A percentile compares a stretch with the other conserved stretches of the same genome.
Conservation (phyloP, 2,113 vertebrate species). For the Vanacampus margaritifer region DNA sequence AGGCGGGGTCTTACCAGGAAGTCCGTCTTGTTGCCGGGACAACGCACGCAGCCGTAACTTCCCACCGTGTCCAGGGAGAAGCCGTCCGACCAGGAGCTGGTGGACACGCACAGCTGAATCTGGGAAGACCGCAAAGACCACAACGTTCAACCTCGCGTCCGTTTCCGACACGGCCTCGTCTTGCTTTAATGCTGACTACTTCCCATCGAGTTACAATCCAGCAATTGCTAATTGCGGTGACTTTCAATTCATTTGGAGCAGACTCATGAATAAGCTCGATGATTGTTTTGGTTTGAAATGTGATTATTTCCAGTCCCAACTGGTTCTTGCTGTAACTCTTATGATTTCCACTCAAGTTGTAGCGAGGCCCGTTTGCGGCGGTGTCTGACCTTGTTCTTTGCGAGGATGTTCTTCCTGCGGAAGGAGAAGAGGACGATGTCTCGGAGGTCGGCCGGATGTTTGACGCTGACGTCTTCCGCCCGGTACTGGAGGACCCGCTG, state of each 20-base stretch:
- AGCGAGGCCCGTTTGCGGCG: neutral
- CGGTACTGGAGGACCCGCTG: constrained; percentile 88
- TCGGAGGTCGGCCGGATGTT: constrained; percentile 87
- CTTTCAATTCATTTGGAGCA: too few relatives aligned
- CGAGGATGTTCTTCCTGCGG: constrained; percentile 91
- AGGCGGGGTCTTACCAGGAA: constrained; percentile 77
- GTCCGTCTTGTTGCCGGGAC: constrained; percentile 82
- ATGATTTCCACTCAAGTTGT: neutral
- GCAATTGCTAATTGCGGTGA: too few relatives aligned
- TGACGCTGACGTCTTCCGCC: constrained; percentile 84
- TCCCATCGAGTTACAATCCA: too few relatives aligned
- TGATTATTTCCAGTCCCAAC: too few relatives aligned
- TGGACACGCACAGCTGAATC: constrained; percentile 92
- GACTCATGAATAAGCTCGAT: too few relatives aligned
- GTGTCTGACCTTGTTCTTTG: constrained; percentile 86
- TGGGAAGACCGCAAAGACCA: constrained; percentile 33
- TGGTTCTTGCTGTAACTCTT: too few relatives aligned
- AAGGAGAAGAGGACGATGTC: constrained; percentile 93
- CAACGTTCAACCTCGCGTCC: too few relatives aligned
- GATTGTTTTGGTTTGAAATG: too few relatives aligned
- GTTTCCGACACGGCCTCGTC: too few relatives aligned
- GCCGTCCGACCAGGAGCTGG: constrained; percentile 84
- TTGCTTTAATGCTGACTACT: too few relatives aligned
- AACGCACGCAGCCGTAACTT: constrained; percentile 92
- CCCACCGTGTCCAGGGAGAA: constrained; percentile 97